Evolutionary conservation across 1,140 invertebrate genomes (phyloP), one percentile per base, ranked within the genome.

Genomic region (Diploscapter pachys): DNA sequence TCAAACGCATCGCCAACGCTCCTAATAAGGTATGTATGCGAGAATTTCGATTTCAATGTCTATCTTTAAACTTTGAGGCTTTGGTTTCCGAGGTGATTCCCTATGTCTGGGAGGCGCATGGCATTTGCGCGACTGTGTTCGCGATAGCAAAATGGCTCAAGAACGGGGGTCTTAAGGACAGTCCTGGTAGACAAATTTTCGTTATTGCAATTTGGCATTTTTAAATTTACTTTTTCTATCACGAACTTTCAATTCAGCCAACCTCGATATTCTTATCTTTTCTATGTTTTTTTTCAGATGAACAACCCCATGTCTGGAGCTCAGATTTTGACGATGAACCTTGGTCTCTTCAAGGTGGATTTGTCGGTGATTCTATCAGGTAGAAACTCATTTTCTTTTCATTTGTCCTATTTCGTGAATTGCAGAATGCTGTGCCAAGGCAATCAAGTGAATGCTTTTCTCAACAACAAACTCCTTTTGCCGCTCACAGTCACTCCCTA

Each of bases 61-160:
- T 72, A 50, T 53, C 53, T 4, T 54, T 52, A 8, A 51, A 11
- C 5, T 6, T 74, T 75, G 56, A 74, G 72, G 49, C 51, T 31
- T 50, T 74, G 4, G 72, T 74, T 6, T 53, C 72, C 9, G 76
- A 78, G 53, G 50, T 78, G 4, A 56, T 78, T 2, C 76, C 76
- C 13, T 78, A 76, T 67, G 63, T 67, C 4, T 78, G 76, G 55
- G 72, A 78, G 8, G 65, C 72, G n/a, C 76, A 78, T 56, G 70
- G 76, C 9, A 61, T 61, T 54, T 54, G 53, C 63, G 62, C 71
- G 2, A 67, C 75, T 5, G 5, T 78, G 6, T 56, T 67, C 6
- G 76, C 63, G 3, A 68, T 78, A 52, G 54, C 65, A 50, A 6
- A 59, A 4, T 78, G 76, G 76, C 62, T 78, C 66, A 78, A 68